Conservation (phyloP, 2,797 vertebrate genomes). For the Hephaestus fuliginosus region DNA sequence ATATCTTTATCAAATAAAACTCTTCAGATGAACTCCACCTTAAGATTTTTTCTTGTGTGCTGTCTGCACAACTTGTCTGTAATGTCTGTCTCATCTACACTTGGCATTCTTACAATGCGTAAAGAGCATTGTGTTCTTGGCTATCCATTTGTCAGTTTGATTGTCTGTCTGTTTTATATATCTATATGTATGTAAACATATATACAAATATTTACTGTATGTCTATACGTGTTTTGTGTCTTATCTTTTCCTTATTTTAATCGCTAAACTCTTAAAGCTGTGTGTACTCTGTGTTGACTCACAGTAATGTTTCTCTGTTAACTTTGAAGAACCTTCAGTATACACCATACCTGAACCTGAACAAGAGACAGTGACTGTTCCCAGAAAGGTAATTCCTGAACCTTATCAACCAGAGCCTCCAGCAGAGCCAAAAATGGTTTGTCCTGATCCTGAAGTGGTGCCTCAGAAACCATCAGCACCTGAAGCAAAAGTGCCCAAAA, state of each 20-base stretch:
- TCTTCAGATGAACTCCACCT: not conserved
- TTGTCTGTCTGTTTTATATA: slow-evolving; percentile 3
- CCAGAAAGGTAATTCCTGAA: slow-evolving; percentile 43
- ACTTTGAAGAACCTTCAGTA: slow-evolving; percentile 75
- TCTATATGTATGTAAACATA: too few relatives aligned
- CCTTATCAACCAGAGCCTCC: slow-evolving; percentile 62
- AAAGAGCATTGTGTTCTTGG: slow-evolving; percentile 28
- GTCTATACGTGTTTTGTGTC: slow-evolving; percentile 6
- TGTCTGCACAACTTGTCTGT: not conserved
- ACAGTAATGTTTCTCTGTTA: slow-evolving; percentile 78
- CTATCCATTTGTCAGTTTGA: slow-evolving; percentile 9
- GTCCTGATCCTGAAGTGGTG: slow-evolving; percentile 51
- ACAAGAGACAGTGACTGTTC: slow-evolving; percentile 24
- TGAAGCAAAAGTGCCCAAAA: slow-evolving; percentile 41
- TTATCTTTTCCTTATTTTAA: slow-evolving; percentile 32
- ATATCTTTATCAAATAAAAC: slow-evolving; percentile 3
- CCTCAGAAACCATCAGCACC: slow-evolving; percentile 12
- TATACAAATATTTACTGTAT: not conserved
- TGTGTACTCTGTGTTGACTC: slow-evolving; percentile 53
- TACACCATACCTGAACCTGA: slow-evolving; percentile 57
- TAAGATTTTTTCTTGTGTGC: not conserved
- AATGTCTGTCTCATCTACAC: slow-evolving; percentile 7
- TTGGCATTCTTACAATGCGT: slow-evolving; percentile 74
- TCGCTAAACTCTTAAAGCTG: slow-evolving; percentile 40
- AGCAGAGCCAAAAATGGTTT: slow-evolving; percentile 51